Evolutionary conservation across 2,888 invertebrate genomes (phyloP), one percentile per base, ranked within the genome.

Genomic region (Papilio elwesi): DNA sequence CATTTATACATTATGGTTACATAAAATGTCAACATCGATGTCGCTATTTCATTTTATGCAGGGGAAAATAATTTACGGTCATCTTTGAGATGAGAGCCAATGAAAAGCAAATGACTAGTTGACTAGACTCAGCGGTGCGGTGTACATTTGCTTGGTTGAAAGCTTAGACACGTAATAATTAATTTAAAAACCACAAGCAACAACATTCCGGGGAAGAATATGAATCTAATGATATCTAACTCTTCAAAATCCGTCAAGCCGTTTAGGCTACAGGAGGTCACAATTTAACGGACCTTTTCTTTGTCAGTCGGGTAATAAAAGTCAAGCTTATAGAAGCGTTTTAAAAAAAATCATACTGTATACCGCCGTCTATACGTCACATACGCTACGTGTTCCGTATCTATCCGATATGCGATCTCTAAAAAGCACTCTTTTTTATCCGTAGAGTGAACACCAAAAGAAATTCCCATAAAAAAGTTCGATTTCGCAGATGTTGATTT

Each of bases 401-500:
- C 87, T 85, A 90, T 87, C 83, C 83, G 90, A 91, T 91, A 90
- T 84, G 85, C 83, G 87, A 87, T 85, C 87, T 83, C 83, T 86
- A 88, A 91, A 91, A 92, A 91, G 90, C 85, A 77, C 80, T 77
- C 84, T 87, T 82, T 87, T 91, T 92, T 92, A 89, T 85, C 84
- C 70, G 38, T 62, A 72, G 73, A 68, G 75, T 70, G 68, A 75
- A 78, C 81, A 80, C 80, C 85, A 76, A 89, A 90, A 91, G 89
- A 92, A 90, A 89, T 89, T 87, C 78, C 75, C 69, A 77, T 85
- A 89, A 92, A 92, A 89, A 91, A 87, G 78, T 80, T 77, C 86
- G 89, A 91, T 91, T 92, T 93, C 85, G 93, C 92, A 93, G 93
- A 93, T 93, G 93, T 92, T 91, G 87, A 87, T 90, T 91, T 90